Conservation (phyloP, 2,797 vertebrate genomes). For the Myotis findleyi region DNA sequence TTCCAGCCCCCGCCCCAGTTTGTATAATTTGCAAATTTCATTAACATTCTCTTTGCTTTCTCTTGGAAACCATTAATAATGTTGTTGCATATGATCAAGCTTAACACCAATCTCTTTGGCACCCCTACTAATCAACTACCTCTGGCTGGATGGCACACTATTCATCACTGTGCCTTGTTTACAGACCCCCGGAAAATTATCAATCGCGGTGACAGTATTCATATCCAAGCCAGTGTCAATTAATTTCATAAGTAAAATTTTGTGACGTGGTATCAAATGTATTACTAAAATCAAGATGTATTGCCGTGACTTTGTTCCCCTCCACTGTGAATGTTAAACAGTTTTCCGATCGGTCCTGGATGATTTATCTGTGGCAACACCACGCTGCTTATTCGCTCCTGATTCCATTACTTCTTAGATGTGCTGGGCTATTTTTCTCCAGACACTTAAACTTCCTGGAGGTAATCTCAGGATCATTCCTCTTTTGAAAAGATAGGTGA, state of each 20-base stretch:
- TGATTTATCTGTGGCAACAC: constrained; percentile 76
- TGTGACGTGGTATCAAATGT: constrained; percentile 68
- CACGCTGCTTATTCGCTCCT: constrained; percentile 69
- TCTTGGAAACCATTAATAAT: constrained; percentile 86
- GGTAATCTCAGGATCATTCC: constrained; percentile 69
- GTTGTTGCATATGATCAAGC: constrained; percentile 81
- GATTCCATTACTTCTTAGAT: constrained; percentile 77
- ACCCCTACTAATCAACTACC: constrained; percentile 82
- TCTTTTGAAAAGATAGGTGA: constrained; percentile 67
- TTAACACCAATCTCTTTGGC: constrained; percentile 83
- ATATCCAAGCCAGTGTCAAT: constrained; percentile 84
- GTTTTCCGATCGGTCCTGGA: constrained; percentile 42
- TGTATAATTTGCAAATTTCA: constrained; percentile 83
- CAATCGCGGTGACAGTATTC: constrained; percentile 81
- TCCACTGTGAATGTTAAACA: constrained; percentile 78
- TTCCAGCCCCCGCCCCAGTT: constrained; percentile 74
- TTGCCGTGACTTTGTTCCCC: constrained; percentile 57
- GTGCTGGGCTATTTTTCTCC: constrained; percentile 73
- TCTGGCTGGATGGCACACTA: constrained; percentile 75
- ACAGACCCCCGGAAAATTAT: constrained; percentile 83
- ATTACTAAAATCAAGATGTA: constrained; percentile 80
- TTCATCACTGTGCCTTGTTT: constrained; percentile 85
- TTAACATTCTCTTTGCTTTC: constrained; percentile 85
- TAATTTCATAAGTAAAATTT: constrained; percentile 84
- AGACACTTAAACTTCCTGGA: constrained; percentile 68